Base-by-base conservation (phyloP, 2,797 vertebrate genomes). In the Vultur gryphus region DNA sequence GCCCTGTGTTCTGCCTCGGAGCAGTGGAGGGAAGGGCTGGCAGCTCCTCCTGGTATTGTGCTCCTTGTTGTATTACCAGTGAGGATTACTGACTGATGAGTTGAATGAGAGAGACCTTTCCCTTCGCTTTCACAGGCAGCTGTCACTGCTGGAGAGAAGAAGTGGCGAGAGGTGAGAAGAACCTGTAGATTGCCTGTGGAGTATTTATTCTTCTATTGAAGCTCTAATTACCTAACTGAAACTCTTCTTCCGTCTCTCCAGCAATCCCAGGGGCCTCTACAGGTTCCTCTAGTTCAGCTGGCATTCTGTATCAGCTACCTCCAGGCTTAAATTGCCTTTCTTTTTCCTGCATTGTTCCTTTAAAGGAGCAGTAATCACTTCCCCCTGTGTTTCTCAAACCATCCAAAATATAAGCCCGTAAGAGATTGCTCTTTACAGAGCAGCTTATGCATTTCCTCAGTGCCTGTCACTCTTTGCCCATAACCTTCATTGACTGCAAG, bases 221-320 rank as follows among this genome's bases (percentile, higher is more conserved):
- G 81, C 88, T 90, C 81, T 97, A 96, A 97, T 97, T 97, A 95
- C 92, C 84, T 82, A 33, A 85, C 88, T 87, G 80, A 77, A 95
- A 90, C 89, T 90, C 69, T 91, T 96, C 87, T 87, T 90, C 91
- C 88, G 94, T 93, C 77, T 94, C 80, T 55, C 48, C 62, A 59
- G 70, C 61, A 76, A 39, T 95, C 96, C 94, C 94, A 94, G 52
- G 64, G 81, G 95, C 70, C 88, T 92, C 90, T 5, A 3, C 35
- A 71, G 84, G 81, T 97, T 95, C 71, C 57, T 96, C 17, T 43
- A 90, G 94, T 95, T 95, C 94, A 94, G 64, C 91, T 90, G 86
- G 66, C 75, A 59, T 89, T 95, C 91, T 83, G 15, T 89, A 87
- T 95, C 78, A 86, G 87, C 84, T 87, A 57, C 86, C 81, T 93